Conservation (phyloP, 2,888 invertebrate genomes). For the Zonitis immaculata region DNA sequence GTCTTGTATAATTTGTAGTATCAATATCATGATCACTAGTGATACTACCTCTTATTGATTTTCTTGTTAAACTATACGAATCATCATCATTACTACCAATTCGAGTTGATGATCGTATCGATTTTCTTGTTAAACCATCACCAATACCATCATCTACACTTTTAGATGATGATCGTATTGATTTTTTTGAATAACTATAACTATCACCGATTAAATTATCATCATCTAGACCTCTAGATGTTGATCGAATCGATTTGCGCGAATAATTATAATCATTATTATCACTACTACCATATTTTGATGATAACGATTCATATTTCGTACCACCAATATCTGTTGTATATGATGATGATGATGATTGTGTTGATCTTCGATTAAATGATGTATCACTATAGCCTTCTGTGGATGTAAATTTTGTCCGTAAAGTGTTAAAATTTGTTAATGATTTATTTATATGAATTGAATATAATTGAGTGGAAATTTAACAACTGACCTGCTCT, state of each 20-base stretch:
- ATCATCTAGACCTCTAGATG: slow-evolving; percentile 10
- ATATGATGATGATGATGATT: slow-evolving; percentile 31
- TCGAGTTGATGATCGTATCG: background rate
- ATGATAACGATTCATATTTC: slow-evolving; percentile 30
- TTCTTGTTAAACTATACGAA: slow-evolving; percentile 8
- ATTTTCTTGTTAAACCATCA: background rate
- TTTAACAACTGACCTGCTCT: slow-evolving; percentile 35
- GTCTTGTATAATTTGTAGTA: slow-evolving; percentile 22
- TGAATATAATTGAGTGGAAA: background rate
- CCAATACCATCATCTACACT: background rate
- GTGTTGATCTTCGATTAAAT: slow-evolving; percentile 35
- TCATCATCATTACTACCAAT: slow-evolving; percentile 24
- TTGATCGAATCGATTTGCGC: slow-evolving; percentile 19
- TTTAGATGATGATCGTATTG: slow-evolving; percentile 10
- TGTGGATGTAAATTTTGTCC: slow-evolving; percentile 28
- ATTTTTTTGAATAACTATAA: slow-evolving; percentile 24
- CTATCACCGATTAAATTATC: slow-evolving; percentile 24
- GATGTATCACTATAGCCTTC: slow-evolving; percentile 43
- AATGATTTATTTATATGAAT: background rate
- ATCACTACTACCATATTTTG: slow-evolving; percentile 29
- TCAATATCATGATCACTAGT: slow-evolving; percentile 27
- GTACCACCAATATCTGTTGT: slow-evolving; percentile 19
- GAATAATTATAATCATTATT: slow-evolving; percentile 23
- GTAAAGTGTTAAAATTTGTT: slow-evolving; percentile 1
- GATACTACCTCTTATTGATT: background rate